These are phyloP conservation scores for Limnephilus rhombicus DNA, from an alignment of 2,888 invertebrate genomes.

Conservation along the genomic window DNA sequence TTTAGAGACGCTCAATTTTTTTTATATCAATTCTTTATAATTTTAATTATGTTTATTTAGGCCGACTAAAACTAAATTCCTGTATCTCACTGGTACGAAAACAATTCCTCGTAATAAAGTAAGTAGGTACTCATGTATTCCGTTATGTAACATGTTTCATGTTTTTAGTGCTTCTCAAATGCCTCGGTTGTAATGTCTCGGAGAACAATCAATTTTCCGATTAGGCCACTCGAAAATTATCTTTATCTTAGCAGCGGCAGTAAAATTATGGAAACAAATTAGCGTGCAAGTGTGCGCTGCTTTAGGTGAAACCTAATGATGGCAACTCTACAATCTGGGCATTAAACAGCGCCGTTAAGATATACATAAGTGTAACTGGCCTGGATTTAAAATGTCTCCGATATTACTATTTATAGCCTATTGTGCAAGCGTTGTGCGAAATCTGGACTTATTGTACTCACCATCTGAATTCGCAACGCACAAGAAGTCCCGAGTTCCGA, in stretches of 20 bases:
- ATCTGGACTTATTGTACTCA: not conserved
- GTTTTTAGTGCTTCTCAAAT: not conserved
- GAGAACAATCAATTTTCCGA: not conserved
- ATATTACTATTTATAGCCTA: not conserved
- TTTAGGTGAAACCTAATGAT: not conserved
- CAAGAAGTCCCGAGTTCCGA: not conserved
- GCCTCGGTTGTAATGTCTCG: not conserved
- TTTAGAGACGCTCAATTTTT: too few species aligned
- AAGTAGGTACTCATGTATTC: not conserved
- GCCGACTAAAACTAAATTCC: not conserved
- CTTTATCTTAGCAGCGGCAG: not conserved
- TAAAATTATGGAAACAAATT: not conserved
- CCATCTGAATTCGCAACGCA: not conserved
- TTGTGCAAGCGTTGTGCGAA: not conserved
- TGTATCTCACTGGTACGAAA: not conserved
- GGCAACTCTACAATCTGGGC: not conserved
- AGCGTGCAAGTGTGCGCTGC: not conserved
- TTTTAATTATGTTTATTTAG: too few species aligned
- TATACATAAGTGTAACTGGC: not conserved
- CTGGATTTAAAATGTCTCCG: not conserved
- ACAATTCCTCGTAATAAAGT: not conserved
- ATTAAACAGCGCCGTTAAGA: not conserved
- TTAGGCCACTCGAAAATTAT: not conserved
- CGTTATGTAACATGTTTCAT: not conserved
- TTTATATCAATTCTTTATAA: too few species aligned